phyloP scores from a whole-genome alignment of 2,113 vertebrate genomes.

The Xiphias gladius region DNA sequence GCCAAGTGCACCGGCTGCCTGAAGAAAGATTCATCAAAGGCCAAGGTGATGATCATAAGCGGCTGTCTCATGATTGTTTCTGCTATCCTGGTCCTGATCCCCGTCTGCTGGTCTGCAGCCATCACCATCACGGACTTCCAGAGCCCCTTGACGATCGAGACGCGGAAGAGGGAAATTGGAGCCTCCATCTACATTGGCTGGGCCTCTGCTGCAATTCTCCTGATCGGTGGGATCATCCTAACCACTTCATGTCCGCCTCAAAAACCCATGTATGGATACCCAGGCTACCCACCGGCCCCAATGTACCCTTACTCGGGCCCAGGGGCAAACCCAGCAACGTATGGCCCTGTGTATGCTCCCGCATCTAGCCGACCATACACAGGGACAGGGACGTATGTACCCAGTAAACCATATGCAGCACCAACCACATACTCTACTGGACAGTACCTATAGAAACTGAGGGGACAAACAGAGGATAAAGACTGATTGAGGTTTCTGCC shows the following conservation, averaged over 20 bases:
- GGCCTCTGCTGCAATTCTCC: slow-evolving; percentile 70
- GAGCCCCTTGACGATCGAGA: slow-evolving; percentile 62
- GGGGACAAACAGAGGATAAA: slow-evolving; percentile 8
- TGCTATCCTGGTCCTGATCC: slow-evolving; percentile 78
- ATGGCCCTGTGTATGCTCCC: slow-evolving; percentile 71
- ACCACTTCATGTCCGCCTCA: slow-evolving; percentile 84
- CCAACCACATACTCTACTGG: slow-evolving; percentile 62
- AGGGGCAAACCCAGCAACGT: slow-evolving; percentile 32
- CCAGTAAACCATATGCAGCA: slow-evolving; percentile 70
- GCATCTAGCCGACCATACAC: slow-evolving; percentile 68
- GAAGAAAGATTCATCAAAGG: slow-evolving; percentile 67
- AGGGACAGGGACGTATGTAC: slow-evolving; percentile 53
- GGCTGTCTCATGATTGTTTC: slow-evolving; percentile 78
- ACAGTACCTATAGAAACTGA: slow-evolving; percentile 61
- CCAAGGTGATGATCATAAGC: slow-evolving; percentile 76
- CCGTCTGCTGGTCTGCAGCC: slow-evolving; percentile 82
- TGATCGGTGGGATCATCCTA: slow-evolving; percentile 82
- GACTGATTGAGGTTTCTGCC: slow-evolving; percentile 18
- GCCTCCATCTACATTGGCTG: slow-evolving; percentile 85
- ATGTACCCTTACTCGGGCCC: slow-evolving; percentile 71
- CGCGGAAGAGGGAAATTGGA: slow-evolving; percentile 82
- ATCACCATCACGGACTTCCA: slow-evolving; percentile 81
- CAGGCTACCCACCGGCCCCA: slow-evolving; percentile 37
- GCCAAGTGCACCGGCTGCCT: slow-evolving; percentile 81
- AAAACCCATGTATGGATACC: slow-evolving; percentile 60